phyloP scores from a whole-genome alignment of 2,888 invertebrate genomes.

The Helicoverpa assulta region DNA sequence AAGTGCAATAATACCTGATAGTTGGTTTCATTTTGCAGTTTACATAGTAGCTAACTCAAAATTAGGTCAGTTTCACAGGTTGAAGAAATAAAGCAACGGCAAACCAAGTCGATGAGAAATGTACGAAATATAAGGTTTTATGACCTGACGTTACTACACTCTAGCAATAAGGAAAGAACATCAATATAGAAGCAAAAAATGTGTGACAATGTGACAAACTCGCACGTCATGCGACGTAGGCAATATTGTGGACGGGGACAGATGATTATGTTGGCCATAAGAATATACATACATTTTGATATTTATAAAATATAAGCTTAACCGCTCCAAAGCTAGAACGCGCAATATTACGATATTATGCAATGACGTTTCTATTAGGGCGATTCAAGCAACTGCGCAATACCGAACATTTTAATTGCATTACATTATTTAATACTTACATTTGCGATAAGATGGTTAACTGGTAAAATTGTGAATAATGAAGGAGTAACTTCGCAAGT shows the following conservation, averaged over 20 bases:
- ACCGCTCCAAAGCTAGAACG: no score
- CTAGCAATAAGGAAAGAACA: slow-evolving; percentile 51
- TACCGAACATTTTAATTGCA: no score
- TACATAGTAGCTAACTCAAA: slow-evolving; percentile 1
- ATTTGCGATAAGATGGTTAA: background rate
- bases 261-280: slow-evolving; percentile 1
- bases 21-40: background rate
- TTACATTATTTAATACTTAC: background rate
- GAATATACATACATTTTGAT: background rate
- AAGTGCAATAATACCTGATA: background rate
- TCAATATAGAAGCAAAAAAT: slow-evolving; percentile 36
- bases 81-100: slow-evolving; percentile 16
- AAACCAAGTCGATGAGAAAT: slow-evolving; percentile 32
- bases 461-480: background rate
- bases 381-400: no score
- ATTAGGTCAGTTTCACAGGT: background rate
- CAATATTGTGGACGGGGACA: slow-evolving; percentile 20
- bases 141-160: slow-evolving; percentile 11
- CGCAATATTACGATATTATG: no score
- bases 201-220: slow-evolving; percentile 23
- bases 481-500: background rate
- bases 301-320: background rate
- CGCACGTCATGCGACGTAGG: slow-evolving; percentile 15
- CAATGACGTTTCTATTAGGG: no score
- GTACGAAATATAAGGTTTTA: slow-evolving; percentile 46